Evolutionary conservation across 2,888 invertebrate species (phyloP).

Genomic region (Eupithecia subumbrata): DNA sequence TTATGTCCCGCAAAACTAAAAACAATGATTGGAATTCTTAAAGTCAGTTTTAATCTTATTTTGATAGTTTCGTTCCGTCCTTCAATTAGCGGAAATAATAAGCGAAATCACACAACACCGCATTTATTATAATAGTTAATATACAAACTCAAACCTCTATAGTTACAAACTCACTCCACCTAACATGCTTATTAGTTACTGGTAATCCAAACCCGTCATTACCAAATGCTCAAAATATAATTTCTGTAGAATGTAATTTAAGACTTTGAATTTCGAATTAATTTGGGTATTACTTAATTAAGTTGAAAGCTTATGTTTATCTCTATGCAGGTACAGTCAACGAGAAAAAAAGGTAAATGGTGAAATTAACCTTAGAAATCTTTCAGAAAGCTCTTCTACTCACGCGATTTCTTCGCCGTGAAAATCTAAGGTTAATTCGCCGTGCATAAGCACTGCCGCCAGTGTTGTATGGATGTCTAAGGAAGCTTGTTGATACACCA

Average conservation of each 20-base stretch:
- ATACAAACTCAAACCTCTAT: not conserved
- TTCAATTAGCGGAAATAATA: no score
- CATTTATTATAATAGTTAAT: not conserved
- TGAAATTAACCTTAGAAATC: not conserved
- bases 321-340: not conserved
- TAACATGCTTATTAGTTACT: not conserved
- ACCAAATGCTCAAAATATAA: slow-evolving; percentile 1
- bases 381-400: no score
- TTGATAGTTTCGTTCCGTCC: no score
- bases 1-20: no score
- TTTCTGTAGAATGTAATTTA: not conserved
- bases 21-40: no score
- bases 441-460: no score
- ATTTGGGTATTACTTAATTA: slow-evolving; percentile 12
- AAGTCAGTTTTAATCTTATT: no score
- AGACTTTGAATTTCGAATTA: not conserved
- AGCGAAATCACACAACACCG: no score
- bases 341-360: not conserved
- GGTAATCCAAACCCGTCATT: not conserved
- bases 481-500: no score
- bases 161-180: not conserved
- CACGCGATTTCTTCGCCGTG: no score
- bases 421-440: no score
- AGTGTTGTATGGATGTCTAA: no score
- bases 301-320: slow-evolving; percentile 6